Conservation (phyloP, 2,888 invertebrate genomes). For the Cosmia trapezina region DNA sequence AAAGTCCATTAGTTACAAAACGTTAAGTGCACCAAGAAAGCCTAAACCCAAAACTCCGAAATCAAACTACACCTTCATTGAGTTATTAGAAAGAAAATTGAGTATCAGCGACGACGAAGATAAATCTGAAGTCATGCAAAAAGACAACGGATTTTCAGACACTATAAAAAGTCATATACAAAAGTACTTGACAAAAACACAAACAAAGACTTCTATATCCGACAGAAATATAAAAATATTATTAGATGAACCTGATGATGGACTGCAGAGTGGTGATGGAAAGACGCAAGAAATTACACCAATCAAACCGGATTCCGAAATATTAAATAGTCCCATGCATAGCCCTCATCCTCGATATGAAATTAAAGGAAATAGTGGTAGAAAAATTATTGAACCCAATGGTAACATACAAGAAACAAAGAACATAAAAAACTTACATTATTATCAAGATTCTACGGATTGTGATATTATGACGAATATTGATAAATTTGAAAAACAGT, state of each 20-base stretch:
- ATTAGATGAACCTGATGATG: conserved; percentile 45
- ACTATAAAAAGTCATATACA: conserved; percentile 78
- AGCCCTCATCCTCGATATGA: conserved; percentile 38
- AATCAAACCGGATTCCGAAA: conserved; percentile 7
- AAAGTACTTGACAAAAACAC: conserved; percentile 74
- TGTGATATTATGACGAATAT: not conserved
- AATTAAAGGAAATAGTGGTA: conserved; percentile 56
- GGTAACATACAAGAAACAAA: not conserved
- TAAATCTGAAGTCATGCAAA: conserved; percentile 30
- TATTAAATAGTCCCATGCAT: not conserved
- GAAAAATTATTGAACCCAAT: not conserved
- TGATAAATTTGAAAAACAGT: not conserved
- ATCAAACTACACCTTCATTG: conserved; percentile 79
- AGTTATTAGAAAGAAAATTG: conserved; percentile 75
- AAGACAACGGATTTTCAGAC: conserved; percentile 75
- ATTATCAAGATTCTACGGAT: not conserved
- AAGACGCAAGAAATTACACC: conserved; percentile 6
- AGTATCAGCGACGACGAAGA: conserved; percentile 70
- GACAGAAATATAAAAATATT: conserved; percentile 61
- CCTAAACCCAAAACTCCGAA: conserved; percentile 60
- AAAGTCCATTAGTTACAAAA: conserved; percentile 7
- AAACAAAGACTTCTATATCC: conserved; percentile 43
- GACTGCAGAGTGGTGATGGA: not conserved
- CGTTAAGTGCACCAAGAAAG: conserved; percentile 24
- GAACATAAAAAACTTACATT: not conserved